phyloP scores from a whole-genome alignment of 1,140 invertebrate species.

The Metopolophium dirhodum region DNA sequence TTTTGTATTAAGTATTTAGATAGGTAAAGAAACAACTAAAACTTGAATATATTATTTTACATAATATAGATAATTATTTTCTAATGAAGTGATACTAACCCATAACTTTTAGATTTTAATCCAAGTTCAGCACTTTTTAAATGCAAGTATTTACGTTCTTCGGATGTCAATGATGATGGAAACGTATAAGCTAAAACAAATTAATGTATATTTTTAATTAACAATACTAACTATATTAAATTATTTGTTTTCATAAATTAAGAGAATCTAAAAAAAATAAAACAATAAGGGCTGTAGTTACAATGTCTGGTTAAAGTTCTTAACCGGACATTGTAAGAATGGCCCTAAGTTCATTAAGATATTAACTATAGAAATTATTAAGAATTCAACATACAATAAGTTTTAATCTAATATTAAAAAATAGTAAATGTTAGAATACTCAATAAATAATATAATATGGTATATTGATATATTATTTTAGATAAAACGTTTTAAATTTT shows the following conservation, averaged over 20 bases:
- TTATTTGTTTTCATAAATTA: not conserved
- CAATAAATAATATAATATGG: not conserved
- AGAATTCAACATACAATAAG: too few relatives aligned
- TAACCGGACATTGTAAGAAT: too few relatives aligned
- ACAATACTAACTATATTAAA: not conserved
- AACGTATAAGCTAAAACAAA: conserved; percentile 31
- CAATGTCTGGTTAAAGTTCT: too few relatives aligned
- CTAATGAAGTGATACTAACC: not conserved
- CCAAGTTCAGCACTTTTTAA: conserved; percentile 53
- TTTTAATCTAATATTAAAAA: too few relatives aligned
- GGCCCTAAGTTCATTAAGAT: too few relatives aligned
- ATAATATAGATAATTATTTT: too few relatives aligned
- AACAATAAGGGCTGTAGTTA: too few relatives aligned
- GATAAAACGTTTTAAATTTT: too few relatives aligned
- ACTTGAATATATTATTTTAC: too few relatives aligned
- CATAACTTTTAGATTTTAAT: conserved; percentile 52
- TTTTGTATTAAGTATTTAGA: not conserved
- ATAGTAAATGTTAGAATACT: too few relatives aligned
- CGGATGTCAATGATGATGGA: conserved; percentile 36
- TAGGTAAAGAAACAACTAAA: too few relatives aligned
- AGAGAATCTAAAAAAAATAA: not conserved
- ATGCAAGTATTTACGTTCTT: conserved; percentile 50
- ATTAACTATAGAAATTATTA: not conserved
- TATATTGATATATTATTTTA: too few relatives aligned
- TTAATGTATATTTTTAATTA: not conserved